Evolutionary conservation across 2,888 invertebrate species (phyloP).

Genomic region (Dasypolia templi): DNA sequence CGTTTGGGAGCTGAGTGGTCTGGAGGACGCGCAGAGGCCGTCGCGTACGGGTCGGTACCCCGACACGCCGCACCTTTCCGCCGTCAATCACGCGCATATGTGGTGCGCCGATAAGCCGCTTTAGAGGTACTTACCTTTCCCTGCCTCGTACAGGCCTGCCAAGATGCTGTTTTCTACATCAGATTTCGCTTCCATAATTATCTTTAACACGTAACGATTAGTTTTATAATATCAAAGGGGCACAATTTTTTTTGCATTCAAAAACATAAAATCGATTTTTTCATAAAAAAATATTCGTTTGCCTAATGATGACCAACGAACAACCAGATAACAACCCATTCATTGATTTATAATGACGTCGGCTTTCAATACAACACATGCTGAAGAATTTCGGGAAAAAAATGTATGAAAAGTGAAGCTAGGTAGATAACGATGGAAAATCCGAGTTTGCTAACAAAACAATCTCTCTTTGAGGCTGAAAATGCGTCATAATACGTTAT

Average conservation of each 20-base stretch:
- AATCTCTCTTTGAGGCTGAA: conserved; percentile 48
- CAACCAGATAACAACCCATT: conserved; percentile 31
- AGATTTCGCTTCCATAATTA: not conserved
- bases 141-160: no score
- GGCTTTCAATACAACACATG: conserved; percentile 19
- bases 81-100: no score
- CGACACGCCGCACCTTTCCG: no score
- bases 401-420: conserved; percentile 27
- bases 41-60: no score
- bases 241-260: not conserved
- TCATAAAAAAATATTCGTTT: not conserved
- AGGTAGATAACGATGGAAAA: conserved; percentile 55
- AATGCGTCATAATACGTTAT: conserved; percentile 73
- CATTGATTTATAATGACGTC: conserved; percentile 30
- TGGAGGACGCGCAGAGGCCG: no score
- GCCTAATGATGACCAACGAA: conserved; percentile 29
- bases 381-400: not conserved
- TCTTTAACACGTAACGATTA: not conserved
- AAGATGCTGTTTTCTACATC: not conserved
- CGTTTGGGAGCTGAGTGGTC: no score
- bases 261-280: conserved; percentile 8
- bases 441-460: conserved; percentile 69
- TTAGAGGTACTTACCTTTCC: no score
- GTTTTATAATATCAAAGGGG: not conserved
- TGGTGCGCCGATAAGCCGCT: no score